phyloP scores from a whole-genome alignment of 2,888 invertebrate species.

The Pherbina coryleti region DNA sequence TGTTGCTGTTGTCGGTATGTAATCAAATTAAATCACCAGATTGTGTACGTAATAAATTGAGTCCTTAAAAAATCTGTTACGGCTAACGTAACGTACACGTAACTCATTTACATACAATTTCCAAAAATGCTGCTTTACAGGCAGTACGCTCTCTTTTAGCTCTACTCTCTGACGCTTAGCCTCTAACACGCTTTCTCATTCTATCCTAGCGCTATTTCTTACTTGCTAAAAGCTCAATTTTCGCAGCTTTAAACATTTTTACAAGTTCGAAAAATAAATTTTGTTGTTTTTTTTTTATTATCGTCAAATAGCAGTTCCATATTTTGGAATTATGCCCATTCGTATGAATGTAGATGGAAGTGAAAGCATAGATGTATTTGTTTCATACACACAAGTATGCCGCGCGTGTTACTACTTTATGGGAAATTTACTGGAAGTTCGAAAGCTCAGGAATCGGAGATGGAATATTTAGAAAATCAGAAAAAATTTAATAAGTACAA shows the following conservation, averaged over 20 bases:
- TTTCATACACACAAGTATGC: too few species aligned
- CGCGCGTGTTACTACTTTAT: too few species aligned
- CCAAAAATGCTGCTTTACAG: not conserved
- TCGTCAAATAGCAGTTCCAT: too few species aligned
- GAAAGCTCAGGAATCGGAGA: not conserved
- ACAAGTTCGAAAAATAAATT: not conserved
- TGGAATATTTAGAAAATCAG: not conserved
- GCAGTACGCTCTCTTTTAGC: not conserved
- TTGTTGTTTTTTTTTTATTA: too few species aligned
- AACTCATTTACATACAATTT: conserved; percentile 20
- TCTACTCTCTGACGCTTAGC: not conserved
- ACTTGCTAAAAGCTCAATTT: conserved; percentile 3
- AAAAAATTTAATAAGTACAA: too few species aligned
- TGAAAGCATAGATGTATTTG: too few species aligned
- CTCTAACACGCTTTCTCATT: not conserved
- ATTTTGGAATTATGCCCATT: too few species aligned
- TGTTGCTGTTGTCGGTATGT: conserved; percentile 37
- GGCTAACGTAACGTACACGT: conserved; percentile 27
- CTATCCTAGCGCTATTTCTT: not conserved
- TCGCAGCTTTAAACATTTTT: conserved; percentile 4
- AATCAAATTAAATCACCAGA: conserved; percentile 42
- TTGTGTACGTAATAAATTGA: conserved; percentile 38
- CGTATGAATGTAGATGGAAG: too few species aligned
- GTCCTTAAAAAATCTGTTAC: conserved; percentile 32
- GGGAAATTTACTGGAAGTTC: not conserved